Conservation (phyloP, 2,797 vertebrate genomes). For the Parotocinclus haroldoi region DNA sequence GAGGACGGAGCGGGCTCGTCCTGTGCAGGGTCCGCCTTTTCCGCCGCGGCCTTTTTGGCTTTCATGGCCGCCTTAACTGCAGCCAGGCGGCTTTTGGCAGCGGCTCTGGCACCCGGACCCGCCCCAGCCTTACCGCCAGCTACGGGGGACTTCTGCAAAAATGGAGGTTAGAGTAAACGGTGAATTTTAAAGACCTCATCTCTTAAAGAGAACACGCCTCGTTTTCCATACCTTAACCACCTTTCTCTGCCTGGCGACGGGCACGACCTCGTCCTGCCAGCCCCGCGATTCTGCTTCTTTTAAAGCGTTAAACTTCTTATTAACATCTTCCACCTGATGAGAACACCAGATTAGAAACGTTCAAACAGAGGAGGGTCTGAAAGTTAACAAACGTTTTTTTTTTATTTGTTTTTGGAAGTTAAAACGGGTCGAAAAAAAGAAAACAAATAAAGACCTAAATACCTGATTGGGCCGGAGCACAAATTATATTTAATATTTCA, state of each 20-base stretch:
- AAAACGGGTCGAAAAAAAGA: no score
- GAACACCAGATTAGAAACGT: neutral
- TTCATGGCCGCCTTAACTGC: slow-evolving; percentile 85
- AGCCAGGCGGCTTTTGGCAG: slow-evolving; percentile 80
- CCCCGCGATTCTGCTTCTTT: slow-evolving; percentile 75
- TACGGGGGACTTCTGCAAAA: slow-evolving; percentile 58
- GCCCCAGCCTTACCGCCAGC: slow-evolving; percentile 50
- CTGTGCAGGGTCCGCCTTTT: slow-evolving; percentile 5
- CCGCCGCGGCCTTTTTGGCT: slow-evolving; percentile 60
- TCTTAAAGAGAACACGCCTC: no score
- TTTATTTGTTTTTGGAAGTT: no score
- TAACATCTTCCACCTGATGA: slow-evolving; percentile 82
- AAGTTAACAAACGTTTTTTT: no score
- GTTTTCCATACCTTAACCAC: slow-evolving; percentile 69
- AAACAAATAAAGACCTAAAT: no score
- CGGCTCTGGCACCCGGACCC: slow-evolving; percentile 58
- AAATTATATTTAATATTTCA: no score
- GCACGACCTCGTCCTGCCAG: slow-evolving; percentile 75
- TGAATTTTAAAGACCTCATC: no score
- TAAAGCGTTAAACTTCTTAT: slow-evolving; percentile 81
- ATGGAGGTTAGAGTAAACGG: neutral
- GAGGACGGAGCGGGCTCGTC: slow-evolving; percentile 20
- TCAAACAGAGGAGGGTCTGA: no score
- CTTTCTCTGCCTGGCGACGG: slow-evolving; percentile 63
- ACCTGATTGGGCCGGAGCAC: no score